phyloP scores from a whole-genome alignment of 2,113 vertebrate genomes.

The Ceuthmochares aereus region DNA sequence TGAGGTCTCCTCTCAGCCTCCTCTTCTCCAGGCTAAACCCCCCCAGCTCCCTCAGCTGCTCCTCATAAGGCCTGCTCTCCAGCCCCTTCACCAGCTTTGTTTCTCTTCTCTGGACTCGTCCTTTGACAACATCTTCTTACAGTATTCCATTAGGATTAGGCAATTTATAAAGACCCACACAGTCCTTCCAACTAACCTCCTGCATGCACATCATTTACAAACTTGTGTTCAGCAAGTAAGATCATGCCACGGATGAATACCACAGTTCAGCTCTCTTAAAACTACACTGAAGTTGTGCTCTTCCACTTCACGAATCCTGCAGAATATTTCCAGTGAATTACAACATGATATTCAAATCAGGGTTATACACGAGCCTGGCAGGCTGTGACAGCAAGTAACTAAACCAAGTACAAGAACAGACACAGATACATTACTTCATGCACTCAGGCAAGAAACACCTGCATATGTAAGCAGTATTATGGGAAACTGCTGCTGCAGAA shows the following conservation, averaged over 20 bases:
- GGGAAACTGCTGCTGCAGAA: slow-evolving; percentile 5
- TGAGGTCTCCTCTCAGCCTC: too few relatives aligned
- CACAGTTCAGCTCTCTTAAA: neutral
- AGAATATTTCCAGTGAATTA: neutral
- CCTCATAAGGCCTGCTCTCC: too few relatives aligned
- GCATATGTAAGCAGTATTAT: neutral
- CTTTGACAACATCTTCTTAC: neutral
- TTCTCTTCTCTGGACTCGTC: too few relatives aligned
- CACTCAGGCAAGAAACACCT: slow-evolving; percentile 15
- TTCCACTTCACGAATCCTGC: neutral
- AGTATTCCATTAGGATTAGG: neutral
- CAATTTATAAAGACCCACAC: neutral
- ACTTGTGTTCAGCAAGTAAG: neutral
- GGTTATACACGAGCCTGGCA: neutral
- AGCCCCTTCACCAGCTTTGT: too few relatives aligned
- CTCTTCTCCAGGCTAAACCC: too few relatives aligned
- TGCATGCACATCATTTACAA: neutral
- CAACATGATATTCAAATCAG: neutral
- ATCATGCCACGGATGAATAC: neutral
- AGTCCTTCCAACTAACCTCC: neutral
- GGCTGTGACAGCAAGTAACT: neutral
- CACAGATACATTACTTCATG: neutral
- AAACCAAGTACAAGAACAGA: neutral
- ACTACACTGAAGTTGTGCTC: neutral
- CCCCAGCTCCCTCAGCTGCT: too few relatives aligned